These are phyloP conservation scores for Metopia argyrocephala DNA, from an alignment of 2,888 invertebrate species.

Conservation along the genomic window DNA sequence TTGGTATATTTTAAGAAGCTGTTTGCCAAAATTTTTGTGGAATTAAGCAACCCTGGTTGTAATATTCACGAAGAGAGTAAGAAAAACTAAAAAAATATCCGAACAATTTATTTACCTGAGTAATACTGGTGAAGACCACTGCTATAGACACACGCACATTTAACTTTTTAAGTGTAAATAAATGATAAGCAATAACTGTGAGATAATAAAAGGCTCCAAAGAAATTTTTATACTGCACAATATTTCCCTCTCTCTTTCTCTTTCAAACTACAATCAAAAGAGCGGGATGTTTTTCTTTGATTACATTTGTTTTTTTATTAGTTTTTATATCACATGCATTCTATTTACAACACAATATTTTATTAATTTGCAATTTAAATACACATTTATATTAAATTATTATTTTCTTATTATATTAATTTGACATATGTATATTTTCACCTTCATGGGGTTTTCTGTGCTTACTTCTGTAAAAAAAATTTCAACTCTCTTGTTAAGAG, in stretches of 20 bases:
- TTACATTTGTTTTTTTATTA: not conserved
- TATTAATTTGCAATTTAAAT: not conserved
- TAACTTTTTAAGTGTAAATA: slow-evolving; percentile 42
- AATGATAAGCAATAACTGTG: slow-evolving; percentile 17
- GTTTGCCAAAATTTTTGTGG: too few species aligned
- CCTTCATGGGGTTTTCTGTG: not conserved
- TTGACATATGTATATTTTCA: slow-evolving; percentile 26
- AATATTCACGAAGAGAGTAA: too few species aligned
- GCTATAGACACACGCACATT: too few species aligned
- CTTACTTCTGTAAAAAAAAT: not conserved
- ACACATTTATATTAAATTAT: not conserved
- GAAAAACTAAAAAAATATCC: too few species aligned
- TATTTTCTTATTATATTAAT: not conserved
- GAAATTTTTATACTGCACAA: not conserved
- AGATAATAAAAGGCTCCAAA: slow-evolving; percentile 14
- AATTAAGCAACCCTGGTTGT: too few species aligned
- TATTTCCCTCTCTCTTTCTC: not conserved
- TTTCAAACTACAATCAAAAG: not conserved
- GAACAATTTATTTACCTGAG: too few species aligned
- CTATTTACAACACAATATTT: too few species aligned
- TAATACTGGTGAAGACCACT: too few species aligned
- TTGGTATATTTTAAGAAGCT: too few species aligned
- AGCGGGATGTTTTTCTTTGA: slow-evolving; percentile 34
- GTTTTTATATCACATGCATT: slow-evolving; percentile 1
- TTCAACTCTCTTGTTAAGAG: slow-evolving; percentile 18